Conservation (phyloP, 2,797 vertebrate genomes). For the Enteromius argenteus region DNA sequence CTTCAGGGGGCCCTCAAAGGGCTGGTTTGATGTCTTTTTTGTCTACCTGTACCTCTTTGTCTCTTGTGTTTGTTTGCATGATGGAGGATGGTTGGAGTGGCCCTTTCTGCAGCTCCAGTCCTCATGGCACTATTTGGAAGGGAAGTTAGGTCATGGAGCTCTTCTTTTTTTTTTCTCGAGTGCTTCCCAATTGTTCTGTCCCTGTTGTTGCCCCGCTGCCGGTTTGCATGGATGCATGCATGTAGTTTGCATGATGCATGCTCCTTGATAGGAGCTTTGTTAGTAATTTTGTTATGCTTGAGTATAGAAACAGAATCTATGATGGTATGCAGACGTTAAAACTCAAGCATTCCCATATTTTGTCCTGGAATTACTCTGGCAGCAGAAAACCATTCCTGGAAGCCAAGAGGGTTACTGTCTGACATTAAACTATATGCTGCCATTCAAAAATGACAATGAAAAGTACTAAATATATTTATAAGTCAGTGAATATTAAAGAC, state of each 20-base stretch:
- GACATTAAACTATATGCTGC: background rate
- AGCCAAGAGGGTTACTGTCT: background rate
- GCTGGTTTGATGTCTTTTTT: slow-evolving; percentile 62
- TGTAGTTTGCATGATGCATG: too few relatives aligned
- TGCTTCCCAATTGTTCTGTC: slow-evolving; percentile 37
- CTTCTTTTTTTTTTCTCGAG: slow-evolving; percentile 63
- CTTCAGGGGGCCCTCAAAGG: slow-evolving; percentile 57
- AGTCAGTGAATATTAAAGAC: background rate
- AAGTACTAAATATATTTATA: background rate
- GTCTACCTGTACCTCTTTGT: slow-evolving; percentile 49
- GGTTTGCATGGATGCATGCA: slow-evolving; percentile 70
- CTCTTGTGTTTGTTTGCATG: slow-evolving; percentile 48
- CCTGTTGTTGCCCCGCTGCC: slow-evolving; percentile 15
- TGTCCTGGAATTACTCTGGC: background rate
- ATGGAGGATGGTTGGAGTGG: slow-evolving; percentile 36
- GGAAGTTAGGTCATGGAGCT: slow-evolving; percentile 70
- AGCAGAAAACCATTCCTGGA: background rate
- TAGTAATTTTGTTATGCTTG: background rate
- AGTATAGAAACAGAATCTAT: background rate
- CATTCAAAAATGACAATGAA: background rate
- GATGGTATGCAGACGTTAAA: background rate
- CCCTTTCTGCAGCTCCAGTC: slow-evolving; percentile 24
- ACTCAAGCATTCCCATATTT: background rate
- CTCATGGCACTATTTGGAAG: slow-evolving; percentile 21
- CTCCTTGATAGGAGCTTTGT: background rate